These are phyloP conservation scores for Malthinus flaveolus DNA, from an alignment of 2,888 invertebrate genomes.

Conservation along the genomic window DNA sequence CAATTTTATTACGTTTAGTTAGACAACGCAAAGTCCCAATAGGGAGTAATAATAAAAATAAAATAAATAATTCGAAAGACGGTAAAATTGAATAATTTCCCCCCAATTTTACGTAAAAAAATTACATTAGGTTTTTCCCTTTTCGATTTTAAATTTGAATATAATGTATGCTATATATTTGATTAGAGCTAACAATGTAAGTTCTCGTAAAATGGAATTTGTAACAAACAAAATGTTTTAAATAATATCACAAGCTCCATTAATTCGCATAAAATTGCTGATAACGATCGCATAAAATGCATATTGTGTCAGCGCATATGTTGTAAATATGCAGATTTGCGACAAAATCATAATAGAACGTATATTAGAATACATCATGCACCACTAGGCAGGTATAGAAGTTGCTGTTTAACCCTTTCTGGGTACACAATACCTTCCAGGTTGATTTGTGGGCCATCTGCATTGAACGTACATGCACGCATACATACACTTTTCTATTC, in stretches of 20 bases:
- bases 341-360: constrained; percentile 46
- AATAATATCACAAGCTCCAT: constrained; percentile 53
- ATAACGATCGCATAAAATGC: constrained; percentile 43
- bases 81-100: too few relatives aligned
- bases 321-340: constrained; percentile 50
- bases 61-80: not conserved
- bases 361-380: constrained; percentile 50
- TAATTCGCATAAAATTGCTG: constrained; percentile 51
- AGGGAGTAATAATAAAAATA: constrained; percentile 3
- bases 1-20: constrained; percentile 1
- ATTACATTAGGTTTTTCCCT: too few relatives aligned
- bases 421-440: constrained; percentile 47
- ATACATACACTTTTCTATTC: not conserved
- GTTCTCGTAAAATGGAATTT: not conserved
- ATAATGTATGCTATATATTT: not conserved
- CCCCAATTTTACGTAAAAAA: too few relatives aligned
- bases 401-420: constrained; percentile 45
- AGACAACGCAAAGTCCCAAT: constrained; percentile 1
- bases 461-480: constrained; percentile 38
- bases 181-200: not conserved
- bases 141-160: not conserved
- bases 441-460: constrained; percentile 53
- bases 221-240: constrained; percentile 35
- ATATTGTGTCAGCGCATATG: constrained; percentile 41
- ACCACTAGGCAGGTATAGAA: constrained; percentile 51